These are phyloP conservation scores for Drosophila cyrtoloma DNA, from an alignment of 2,888 invertebrate species.

Conservation along the genomic window DNA sequence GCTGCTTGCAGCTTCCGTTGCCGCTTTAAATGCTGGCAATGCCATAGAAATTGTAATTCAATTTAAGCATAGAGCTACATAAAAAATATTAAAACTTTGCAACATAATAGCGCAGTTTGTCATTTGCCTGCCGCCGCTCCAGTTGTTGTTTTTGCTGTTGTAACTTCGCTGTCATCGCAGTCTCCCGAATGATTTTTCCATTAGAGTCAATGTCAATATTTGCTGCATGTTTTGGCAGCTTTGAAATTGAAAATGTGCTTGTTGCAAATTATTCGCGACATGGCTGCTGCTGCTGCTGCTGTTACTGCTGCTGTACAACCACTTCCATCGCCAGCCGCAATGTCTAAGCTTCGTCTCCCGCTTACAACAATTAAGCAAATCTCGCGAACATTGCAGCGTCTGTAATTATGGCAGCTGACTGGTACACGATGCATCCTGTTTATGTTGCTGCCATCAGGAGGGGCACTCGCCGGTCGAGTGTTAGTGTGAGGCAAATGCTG, in stretches of 20 bases:
- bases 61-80: conserved; percentile 26
- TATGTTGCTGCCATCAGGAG: conserved; percentile 38
- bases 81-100: conserved; percentile 8
- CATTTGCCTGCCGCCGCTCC: conserved; percentile 28
- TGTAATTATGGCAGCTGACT: conserved; percentile 38
- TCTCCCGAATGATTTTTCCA: conserved; percentile 63
- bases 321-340: not conserved
- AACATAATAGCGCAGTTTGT: conserved; percentile 27
- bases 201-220: conserved; percentile 79
- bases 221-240: conserved; percentile 76
- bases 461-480: conserved; percentile 52
- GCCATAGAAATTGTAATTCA: conserved; percentile 44
- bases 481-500: conserved; percentile 48
- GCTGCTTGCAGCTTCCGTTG: conserved; percentile 43
- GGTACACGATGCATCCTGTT: conserved; percentile 7
- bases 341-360: conserved; percentile 26
- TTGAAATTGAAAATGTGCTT: conserved; percentile 75
- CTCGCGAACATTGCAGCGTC: conserved; percentile 48
- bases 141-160: conserved; percentile 18
- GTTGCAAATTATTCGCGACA: conserved; percentile 57
- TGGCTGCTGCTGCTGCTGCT: conserved; percentile 19
- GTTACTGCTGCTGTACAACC: not conserved
- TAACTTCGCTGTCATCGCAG: conserved; percentile 19
- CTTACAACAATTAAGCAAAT: conserved; percentile 50
- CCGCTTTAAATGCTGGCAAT: conserved; percentile 37